Evolutionary conservation across 2,797 vertebrate species (phyloP).

Genomic region (Paguma larvata): DNA sequence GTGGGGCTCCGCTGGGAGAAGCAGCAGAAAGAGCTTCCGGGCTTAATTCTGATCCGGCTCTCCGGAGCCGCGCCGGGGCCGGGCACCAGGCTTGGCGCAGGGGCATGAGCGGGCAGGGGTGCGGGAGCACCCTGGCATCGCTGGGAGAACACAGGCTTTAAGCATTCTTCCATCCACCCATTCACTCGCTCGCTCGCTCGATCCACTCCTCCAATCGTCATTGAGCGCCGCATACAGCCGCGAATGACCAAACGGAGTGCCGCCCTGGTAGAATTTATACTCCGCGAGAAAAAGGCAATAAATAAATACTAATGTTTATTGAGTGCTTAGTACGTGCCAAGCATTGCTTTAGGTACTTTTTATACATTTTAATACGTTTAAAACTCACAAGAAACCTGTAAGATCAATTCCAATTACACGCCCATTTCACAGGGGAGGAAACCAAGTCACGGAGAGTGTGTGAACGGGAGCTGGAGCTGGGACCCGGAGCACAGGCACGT

Average conservation of each 20-base stretch:
- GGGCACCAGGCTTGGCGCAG: not conserved
- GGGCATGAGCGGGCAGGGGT: not conserved
- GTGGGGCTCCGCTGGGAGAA: fast-evolving
- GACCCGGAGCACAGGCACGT: no score
- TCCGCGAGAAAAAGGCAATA: not conserved
- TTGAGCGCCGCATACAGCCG: not conserved
- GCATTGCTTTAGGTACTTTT: not conserved
- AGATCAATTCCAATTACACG: not conserved
- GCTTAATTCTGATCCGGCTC: no score
- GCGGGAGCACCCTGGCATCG: fast-evolving
- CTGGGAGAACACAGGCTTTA: not conserved
- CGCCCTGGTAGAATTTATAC: not conserved
- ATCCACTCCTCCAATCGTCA: no score
- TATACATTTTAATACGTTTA: not conserved
- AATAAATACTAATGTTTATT: not conserved
- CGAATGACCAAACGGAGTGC: not conserved
- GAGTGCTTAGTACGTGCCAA: not conserved
- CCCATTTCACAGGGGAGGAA: not conserved
- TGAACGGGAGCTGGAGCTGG: not conserved
- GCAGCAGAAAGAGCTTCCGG: not conserved
- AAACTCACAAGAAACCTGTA: not conserved
- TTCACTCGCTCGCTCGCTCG: no score
- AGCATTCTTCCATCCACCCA: no score
- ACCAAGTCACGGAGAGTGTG: not conserved
- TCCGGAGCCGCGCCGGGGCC: not conserved